A percentile compares a stretch with the other conserved stretches of the same genome.
These are phyloP conservation scores for Elgaria multicarinata DNA, from an alignment of 2,113 vertebrate species.

Conservation along the genomic window DNA sequence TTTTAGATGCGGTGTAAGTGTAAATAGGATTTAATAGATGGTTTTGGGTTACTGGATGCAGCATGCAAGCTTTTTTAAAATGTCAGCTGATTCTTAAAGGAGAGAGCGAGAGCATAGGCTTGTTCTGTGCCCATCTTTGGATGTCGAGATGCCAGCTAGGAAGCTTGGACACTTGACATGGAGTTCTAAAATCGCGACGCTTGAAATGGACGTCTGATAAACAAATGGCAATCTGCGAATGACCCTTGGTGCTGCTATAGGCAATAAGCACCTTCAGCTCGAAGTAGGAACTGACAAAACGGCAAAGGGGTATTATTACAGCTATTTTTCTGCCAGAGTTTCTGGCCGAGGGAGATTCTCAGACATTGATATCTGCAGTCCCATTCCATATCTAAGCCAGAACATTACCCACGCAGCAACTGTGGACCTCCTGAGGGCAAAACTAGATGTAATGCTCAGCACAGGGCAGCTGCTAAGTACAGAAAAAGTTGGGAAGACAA, in stretches of 20 bases:
- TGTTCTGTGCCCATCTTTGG: conserved; percentile 67
- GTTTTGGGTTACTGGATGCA: conserved; percentile 53
- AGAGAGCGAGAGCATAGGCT: conserved; percentile 66
- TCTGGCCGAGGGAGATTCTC: background rate
- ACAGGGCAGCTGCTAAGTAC: background rate
- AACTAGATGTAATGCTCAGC: background rate
- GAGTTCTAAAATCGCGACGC: conserved; percentile 62
- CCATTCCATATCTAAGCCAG: background rate
- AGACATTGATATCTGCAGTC: background rate
- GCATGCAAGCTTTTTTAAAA: conserved; percentile 59
- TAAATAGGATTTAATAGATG: conserved; percentile 69
- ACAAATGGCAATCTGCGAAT: conserved; percentile 66
- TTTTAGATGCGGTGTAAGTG: conserved; percentile 60
- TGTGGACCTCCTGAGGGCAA: background rate
- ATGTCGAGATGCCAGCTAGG: conserved; percentile 66
- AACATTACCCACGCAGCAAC: background rate
- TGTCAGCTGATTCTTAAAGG: conserved; percentile 62
- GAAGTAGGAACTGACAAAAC: background rate
- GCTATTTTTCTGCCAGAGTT: background rate
- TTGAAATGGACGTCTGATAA: conserved; percentile 70
- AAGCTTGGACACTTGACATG: conserved; percentile 56
- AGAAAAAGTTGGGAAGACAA: background rate
- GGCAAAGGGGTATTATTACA: background rate
- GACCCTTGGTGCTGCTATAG: conserved; percentile 58
- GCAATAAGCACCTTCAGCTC: background rate